These are phyloP conservation scores for Tolmerus cingulatus DNA, from an alignment of 2,888 invertebrate genomes.

Conservation along the genomic window DNA sequence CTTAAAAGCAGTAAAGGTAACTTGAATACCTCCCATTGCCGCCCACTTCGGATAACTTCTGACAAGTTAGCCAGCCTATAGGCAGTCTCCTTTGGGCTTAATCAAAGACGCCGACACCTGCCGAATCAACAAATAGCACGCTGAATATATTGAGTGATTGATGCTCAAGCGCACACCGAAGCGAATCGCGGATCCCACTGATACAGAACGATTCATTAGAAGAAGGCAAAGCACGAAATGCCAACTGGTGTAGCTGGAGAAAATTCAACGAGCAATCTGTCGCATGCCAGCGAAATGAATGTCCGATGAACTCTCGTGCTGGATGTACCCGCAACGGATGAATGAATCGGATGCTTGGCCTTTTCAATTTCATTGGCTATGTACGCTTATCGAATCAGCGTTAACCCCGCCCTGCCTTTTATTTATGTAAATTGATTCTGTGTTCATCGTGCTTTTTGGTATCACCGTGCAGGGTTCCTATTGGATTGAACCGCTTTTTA, in stretches of 20 bases:
- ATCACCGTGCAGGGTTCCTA: neutral
- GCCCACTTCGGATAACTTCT: neutral
- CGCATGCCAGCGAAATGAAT: neutral
- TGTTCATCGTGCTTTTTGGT: neutral
- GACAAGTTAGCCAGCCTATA: neutral
- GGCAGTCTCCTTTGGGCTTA: neutral
- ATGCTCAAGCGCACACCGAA: slow-evolving; percentile 16
- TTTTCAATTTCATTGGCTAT: slow-evolving; percentile 58
- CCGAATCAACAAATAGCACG: neutral
- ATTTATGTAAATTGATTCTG: neutral
- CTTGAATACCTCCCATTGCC: neutral
- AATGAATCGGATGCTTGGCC: neutral
- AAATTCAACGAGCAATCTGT: neutral
- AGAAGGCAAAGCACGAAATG: neutral
- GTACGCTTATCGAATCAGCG: slow-evolving; percentile 54
- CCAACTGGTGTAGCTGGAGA: neutral
- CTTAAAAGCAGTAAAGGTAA: neutral
- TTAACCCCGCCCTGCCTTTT: slow-evolving; percentile 33
- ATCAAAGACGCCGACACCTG: neutral
- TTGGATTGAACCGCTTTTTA: neutral
- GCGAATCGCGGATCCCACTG: neutral
- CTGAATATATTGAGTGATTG: neutral
- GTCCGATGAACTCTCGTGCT: neutral
- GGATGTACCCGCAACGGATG: neutral
- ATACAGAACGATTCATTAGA: neutral